A percentile compares a stretch with the other conserved stretches of the same genome.
Conservation (phyloP, 2,113 vertebrate species). For the Ophthalmolycus amberensis region DNA sequence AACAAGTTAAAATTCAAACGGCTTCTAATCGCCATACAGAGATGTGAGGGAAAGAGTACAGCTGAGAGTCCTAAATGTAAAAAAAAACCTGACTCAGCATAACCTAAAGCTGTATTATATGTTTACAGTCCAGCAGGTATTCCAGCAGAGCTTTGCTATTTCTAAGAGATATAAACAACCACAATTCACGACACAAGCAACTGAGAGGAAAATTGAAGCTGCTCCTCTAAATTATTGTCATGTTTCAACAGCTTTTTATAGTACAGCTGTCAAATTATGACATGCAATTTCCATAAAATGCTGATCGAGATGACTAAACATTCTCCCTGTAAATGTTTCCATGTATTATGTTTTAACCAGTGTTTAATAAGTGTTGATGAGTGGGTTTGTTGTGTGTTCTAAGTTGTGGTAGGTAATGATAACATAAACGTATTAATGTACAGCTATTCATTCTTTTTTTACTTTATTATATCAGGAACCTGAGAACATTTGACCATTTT, state of each 20-base stretch:
- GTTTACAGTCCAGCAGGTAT: neutral
- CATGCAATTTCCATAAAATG: constrained; percentile 57
- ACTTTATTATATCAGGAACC: neutral
- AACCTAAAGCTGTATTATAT: neutral
- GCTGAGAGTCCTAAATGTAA: neutral
- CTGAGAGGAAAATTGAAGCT: constrained; percentile 18
- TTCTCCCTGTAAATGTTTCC: constrained; percentile 5
- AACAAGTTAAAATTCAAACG: neutral
- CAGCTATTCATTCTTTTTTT: neutral
- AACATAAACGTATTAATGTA: neutral
- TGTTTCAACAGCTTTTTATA: constrained; percentile 26
- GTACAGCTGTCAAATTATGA: constrained; percentile 44
- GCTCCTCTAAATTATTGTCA: constrained; percentile 36
- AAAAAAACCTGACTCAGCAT: constrained; percentile 1
- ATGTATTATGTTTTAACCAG: constrained; percentile 20
- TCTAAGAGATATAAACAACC: constrained; percentile 3
- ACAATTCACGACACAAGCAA: constrained; percentile 3
- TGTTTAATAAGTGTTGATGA: constrained; percentile 37
- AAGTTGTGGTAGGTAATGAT: neutral
- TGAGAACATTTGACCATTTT: neutral
- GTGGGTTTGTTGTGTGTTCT: constrained; percentile 10
- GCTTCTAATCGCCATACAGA: neutral
- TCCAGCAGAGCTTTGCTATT: neutral
- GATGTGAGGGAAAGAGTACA: neutral
- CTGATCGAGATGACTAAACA: constrained; percentile 44